Conservation (phyloP, 2,113 vertebrate species). For the Egretta garzetta region DNA sequence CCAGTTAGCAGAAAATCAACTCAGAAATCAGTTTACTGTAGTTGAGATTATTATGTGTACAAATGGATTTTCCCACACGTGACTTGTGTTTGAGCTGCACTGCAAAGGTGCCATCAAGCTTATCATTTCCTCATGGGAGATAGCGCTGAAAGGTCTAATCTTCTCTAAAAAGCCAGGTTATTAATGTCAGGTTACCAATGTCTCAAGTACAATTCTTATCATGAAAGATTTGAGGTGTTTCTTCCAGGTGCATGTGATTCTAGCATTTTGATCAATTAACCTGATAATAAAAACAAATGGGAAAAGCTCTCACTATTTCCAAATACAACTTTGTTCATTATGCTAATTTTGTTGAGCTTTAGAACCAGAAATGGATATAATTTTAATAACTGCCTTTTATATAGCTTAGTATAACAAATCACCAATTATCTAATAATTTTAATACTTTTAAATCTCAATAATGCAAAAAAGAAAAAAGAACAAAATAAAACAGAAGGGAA, state of each 20-base stretch:
- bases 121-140: not conserved
- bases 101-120: not conserved
- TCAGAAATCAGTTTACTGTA: not conserved
- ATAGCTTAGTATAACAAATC: not conserved
- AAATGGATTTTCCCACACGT: not conserved
- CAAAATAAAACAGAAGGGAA: not conserved
- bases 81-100: not conserved
- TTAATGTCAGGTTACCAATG: not conserved
- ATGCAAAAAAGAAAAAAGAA: not conserved
- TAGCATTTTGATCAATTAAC: not conserved
- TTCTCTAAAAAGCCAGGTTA: not conserved
- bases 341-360: not conserved
- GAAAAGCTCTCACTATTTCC: not conserved
- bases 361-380: not conserved
- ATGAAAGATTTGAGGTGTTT: not conserved
- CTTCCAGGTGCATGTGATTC: not conserved
- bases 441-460: not conserved
- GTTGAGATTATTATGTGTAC: not conserved
- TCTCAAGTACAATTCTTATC: not conserved
- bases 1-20: conserved; percentile 13
- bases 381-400: not conserved
- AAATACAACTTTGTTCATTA: not conserved
- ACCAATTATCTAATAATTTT: not conserved
- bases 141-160: not conserved
- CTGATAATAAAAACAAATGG: not conserved